These are phyloP conservation scores for Periophthalmus magnuspinnatus DNA, from an alignment of 2,797 vertebrate genomes.

Conservation along the genomic window DNA sequence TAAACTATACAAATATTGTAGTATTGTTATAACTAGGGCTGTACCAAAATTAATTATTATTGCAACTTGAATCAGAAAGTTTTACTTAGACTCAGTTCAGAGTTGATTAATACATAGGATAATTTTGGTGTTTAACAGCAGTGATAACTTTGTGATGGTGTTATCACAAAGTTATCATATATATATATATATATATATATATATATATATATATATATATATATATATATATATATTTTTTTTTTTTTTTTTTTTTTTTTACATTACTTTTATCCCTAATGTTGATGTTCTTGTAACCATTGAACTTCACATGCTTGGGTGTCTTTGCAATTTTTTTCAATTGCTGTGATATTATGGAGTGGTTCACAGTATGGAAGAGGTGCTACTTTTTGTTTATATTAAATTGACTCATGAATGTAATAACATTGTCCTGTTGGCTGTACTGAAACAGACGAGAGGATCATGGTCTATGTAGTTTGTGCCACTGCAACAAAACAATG, in stretches of 20 bases:
- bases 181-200: too few species aligned
- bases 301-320: background rate
- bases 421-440: background rate
- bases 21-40: background rate
- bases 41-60: too few species aligned
- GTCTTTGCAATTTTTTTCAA: background rate
- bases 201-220: too few species aligned
- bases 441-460: background rate
- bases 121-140: background rate
- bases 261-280: background rate
- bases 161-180: too few species aligned
- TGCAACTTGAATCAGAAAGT: too few species aligned
- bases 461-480: background rate
- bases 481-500: background rate
- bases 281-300: background rate
- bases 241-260: background rate
- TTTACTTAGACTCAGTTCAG: background rate
- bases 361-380: background rate
- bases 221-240: too few species aligned
- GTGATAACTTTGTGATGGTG: background rate
- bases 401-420: background rate
- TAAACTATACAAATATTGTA: background rate
- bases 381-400: background rate
- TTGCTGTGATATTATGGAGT: background rate
- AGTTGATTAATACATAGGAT: background rate